phyloP scores from a whole-genome alignment of 2,888 invertebrate genomes.

The Onchidella celtica region DNA sequence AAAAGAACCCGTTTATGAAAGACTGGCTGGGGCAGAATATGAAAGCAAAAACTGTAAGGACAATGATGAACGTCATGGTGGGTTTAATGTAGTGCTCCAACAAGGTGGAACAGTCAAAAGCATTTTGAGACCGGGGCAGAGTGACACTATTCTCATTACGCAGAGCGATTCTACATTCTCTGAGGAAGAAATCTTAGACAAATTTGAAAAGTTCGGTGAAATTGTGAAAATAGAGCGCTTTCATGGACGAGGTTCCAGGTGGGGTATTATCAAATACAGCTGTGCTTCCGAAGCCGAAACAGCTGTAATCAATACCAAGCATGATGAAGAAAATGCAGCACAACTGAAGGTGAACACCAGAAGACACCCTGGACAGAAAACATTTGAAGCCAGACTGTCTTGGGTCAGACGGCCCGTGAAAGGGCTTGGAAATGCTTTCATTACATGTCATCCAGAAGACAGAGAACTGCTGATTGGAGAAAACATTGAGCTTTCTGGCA shows the following conservation, averaged over 20 bases:
- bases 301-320: slow-evolving; percentile 52
- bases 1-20: slow-evolving; percentile 35
- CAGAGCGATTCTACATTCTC: slow-evolving; percentile 39
- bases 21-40: slow-evolving; percentile 45
- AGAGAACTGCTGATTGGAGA: not conserved
- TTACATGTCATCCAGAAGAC: not conserved
- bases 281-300: slow-evolving; percentile 41
- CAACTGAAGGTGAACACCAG: slow-evolving; percentile 44
- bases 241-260: slow-evolving; percentile 49
- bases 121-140: slow-evolving; percentile 65
- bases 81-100: slow-evolving; percentile 59
- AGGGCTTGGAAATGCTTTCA: slow-evolving; percentile 53
- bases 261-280: slow-evolving; percentile 67
- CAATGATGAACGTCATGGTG: slow-evolving; percentile 48
- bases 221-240: slow-evolving; percentile 52
- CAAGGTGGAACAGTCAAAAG: slow-evolving; percentile 60
- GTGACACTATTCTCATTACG: slow-evolving; percentile 58
- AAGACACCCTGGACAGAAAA: slow-evolving; percentile 22
- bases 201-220: slow-evolving; percentile 58
- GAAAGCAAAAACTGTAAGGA: slow-evolving; percentile 50
- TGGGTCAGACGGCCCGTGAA: slow-evolving; percentile 63
- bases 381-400: slow-evolving; percentile 59
- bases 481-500: no score
- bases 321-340: slow-evolving; percentile 54
- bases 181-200: slow-evolving; percentile 40